Conservation (phyloP, 2,797 vertebrate genomes). For the Oreortyx pictus region DNA sequence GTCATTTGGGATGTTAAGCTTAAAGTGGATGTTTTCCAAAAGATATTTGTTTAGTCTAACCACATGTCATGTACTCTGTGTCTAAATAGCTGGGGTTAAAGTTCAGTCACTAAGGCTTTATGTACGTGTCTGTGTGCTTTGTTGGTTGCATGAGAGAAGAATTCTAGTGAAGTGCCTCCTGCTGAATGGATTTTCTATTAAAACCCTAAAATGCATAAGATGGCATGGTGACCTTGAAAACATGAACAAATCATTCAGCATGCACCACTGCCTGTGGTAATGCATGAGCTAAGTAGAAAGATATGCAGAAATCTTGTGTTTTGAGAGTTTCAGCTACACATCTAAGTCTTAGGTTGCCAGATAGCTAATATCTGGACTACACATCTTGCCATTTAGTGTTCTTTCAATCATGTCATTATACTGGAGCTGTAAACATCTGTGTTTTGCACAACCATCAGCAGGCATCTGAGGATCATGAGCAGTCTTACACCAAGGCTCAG, state of each 20-base stretch:
- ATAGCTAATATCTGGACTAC: not conserved
- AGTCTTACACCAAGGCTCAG: not conserved
- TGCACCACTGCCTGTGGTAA: not conserved
- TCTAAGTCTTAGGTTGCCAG: not conserved
- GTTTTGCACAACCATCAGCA: not conserved
- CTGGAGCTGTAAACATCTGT: not conserved
- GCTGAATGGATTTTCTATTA: not conserved
- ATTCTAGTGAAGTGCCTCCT: not conserved
- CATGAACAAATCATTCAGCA: not conserved
- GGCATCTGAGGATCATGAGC: not conserved
- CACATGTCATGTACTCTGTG: not conserved
- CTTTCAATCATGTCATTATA: not conserved
- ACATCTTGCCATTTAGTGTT: constrained; percentile 26
- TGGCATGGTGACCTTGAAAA: not conserved
- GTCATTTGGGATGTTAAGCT: not conserved
- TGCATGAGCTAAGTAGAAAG: not conserved
- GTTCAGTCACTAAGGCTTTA: not conserved
- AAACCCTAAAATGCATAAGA: not conserved
- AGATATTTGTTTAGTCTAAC: not conserved
- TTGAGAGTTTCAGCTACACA: not conserved
- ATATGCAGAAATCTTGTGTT: not conserved
- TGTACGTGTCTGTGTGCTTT: not conserved
- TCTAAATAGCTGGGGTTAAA: not conserved
- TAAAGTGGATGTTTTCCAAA: not conserved
- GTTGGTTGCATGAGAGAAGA: not conserved